Evolutionary conservation across 2,113 vertebrate genomes (phyloP), one percentile per base, ranked within the genome.

Genomic region (Lepisosteus osseus): DNA sequence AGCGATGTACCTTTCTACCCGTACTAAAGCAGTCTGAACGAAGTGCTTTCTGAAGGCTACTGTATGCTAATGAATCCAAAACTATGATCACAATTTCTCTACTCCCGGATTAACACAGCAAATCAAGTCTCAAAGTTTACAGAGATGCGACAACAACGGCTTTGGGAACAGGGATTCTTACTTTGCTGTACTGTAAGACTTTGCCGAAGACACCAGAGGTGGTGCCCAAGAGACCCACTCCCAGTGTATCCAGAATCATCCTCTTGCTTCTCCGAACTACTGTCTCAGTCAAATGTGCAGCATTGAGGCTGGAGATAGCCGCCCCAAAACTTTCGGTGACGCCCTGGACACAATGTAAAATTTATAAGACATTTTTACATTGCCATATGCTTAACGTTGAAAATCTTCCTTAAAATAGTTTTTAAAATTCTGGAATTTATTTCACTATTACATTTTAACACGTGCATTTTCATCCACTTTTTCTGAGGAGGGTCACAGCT

Each of bases 221-320:
- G 76, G 90, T 93, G 67, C 96, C 97, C 68, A 95, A 84, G 56
- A 97, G 82, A 0, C 95, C 96, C 3, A 95, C 95, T 0, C 96
- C 97, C 55, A 97, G 89, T 0, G 94, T 94, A 78, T 98, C 96
- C 78, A 99, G 89, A 85, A 99, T 95, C 96, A 99, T 97, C 80
- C 94, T 80, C 77, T 98, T 97, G 86, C 95, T 96, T 78, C 93
- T 91, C 70, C 81, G 86, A 74, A 98, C 87, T 54, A 94, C 90
- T 3, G 41, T 72, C 61, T 95, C 91, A 2, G 95, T 97, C 83
- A 97, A 84, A 71, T 96, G 94, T 61, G 78, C 75, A 67, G 82
- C 62, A 17, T 75, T 91, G 69, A 96, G 80, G 61, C 89, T 86
- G 0, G 94, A 91, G 77, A 98, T 93, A 14, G 92, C 78, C 1